Percentiles rank a stretch among this genome's conserved stretches.
phyloP scores from a whole-genome alignment of 2,113 vertebrate genomes.

The Probosciger aterrimus region DNA sequence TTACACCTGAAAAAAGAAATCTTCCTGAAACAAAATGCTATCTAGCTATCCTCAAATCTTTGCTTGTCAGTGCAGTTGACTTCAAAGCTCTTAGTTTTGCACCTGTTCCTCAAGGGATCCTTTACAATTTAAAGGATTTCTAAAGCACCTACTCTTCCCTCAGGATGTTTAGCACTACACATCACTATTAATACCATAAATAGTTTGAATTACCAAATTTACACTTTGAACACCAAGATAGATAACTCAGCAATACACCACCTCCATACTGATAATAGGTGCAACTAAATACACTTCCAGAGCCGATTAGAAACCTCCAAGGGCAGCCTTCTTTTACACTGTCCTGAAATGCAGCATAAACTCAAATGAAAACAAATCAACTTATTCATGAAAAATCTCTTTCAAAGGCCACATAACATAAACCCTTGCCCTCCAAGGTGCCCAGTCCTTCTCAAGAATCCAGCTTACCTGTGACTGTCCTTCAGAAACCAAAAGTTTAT shows the following conservation, averaged over 20 bases:
- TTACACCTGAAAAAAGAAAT: neutral
- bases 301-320: neutral
- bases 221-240: neutral
- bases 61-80: neutral
- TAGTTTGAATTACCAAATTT: neutral
- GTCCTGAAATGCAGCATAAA: neutral
- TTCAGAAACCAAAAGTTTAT: neutral
- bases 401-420: neutral
- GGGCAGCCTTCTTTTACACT: neutral
- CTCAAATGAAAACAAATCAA: neutral
- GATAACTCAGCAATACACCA: neutral
- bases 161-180: neutral
- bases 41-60: neutral
- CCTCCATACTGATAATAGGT: neutral
- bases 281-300: neutral
- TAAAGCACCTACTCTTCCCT: neutral
- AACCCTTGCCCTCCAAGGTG: neutral
- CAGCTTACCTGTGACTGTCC: neutral
- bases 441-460: neutral
- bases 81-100: neutral
- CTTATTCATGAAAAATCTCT: neutral
- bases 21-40: neutral
- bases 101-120: neutral
- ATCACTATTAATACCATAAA: neutral
- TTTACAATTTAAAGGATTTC: neutral